These are phyloP conservation scores for Anastrepha obliqua DNA, from an alignment of 1,140 invertebrate species.

Conservation along the genomic window DNA sequence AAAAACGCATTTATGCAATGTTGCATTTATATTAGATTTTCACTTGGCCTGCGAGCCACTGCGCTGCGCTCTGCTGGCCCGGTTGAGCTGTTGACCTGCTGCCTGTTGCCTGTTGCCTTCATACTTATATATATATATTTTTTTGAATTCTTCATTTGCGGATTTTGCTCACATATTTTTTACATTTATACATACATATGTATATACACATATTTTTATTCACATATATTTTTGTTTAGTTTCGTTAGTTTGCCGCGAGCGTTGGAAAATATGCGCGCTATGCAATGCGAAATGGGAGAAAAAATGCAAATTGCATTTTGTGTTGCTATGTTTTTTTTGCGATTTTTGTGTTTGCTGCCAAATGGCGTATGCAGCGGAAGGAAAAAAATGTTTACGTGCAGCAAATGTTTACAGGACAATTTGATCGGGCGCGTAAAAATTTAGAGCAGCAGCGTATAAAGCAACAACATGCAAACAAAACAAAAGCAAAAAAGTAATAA, in stretches of 20 bases:
- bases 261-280: not conserved
- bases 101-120: not conserved
- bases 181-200: not conserved
- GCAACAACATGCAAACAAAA: not conserved
- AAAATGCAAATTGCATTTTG: conserved; percentile 17
- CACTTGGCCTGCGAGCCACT: conserved; percentile 5
- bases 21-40: conserved; percentile 47
- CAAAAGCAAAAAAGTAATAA: not conserved
- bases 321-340: not conserved
- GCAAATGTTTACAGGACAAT: too few relatives aligned
- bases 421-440: too few relatives aligned
- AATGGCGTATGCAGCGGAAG: not conserved
- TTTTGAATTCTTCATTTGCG: not conserved
- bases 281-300: not conserved
- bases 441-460: not conserved
- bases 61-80: not conserved
- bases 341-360: not conserved
- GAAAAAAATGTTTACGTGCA: too few relatives aligned
- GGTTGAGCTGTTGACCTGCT: not conserved
- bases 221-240: not conserved
- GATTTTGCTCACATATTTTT: not conserved
- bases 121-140: not conserved
- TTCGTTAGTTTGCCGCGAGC: conserved; percentile 27
- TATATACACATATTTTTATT: not conserved
- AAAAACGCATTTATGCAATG: conserved; percentile 31